Conservation (phyloP, 2,888 invertebrate genomes). For the Erannis defoliaria region DNA sequence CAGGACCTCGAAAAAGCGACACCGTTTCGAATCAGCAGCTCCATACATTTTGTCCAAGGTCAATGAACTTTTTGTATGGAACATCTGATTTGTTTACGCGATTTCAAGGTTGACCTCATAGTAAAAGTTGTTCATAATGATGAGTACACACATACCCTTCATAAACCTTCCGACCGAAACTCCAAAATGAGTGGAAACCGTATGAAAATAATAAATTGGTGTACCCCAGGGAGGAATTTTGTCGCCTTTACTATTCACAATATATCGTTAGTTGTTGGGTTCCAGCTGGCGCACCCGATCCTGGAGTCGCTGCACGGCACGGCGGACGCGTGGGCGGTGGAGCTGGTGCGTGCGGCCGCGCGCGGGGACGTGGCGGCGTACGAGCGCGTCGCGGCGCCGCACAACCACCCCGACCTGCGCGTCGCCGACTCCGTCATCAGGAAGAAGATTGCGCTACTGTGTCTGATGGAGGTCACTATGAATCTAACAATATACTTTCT, state of each 20-base stretch:
- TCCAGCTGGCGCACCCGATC: constrained; percentile 96
- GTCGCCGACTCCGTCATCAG: constrained; percentile 93
- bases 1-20: no score
- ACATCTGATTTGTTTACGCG: no score
- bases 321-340: constrained; percentile 94
- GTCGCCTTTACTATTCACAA: not conserved
- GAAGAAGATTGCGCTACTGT: constrained; percentile 97
- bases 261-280: not conserved
- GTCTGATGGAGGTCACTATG: constrained; percentile 94
- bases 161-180: no score
- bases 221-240: not conserved
- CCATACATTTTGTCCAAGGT: no score
- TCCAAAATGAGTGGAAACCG: no score
- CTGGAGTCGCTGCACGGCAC: constrained; percentile 94
- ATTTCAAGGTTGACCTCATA: no score
- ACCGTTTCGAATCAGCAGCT: no score
- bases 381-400: constrained; percentile 85
- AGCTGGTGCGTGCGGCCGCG: constrained; percentile 95
- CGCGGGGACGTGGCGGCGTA: constrained; percentile 92
- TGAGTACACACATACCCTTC: no score
- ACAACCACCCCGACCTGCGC: constrained; percentile 93
- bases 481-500: no score
- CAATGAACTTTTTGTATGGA: no score
- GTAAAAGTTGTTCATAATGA: no score
- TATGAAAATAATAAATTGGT: no score